Base-by-base conservation (phyloP, 2,113 vertebrate species). In the Mionectes macconnelli region DNA sequence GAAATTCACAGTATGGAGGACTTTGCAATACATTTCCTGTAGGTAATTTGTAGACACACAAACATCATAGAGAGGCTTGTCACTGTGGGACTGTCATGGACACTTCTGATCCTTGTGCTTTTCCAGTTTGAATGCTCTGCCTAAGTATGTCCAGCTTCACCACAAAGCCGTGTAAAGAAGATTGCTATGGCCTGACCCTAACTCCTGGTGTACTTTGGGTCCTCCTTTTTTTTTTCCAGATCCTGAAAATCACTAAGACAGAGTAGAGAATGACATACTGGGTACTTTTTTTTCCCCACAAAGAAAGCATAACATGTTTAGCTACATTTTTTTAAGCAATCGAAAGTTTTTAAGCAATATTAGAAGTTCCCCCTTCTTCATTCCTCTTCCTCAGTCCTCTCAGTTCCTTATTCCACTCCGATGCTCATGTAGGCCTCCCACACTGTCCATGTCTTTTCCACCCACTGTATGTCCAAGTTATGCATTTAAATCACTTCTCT, bases 401-500 rank as follows among this genome's bases (percentile, higher is more conserved):
- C 37, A 73, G 50, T 21, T 66, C 68, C 39, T 95, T 21, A 55
- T 74, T 84, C 33, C 52, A 47, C 40, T 35, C n/a, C 40, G 45
- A 74, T 45, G 50, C 44, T 83, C 20, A 31, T n/a, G 31, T 10
- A 82, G 57, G 44, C 25, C 24, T 94, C 55, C 84, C 60, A 90
- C 79, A 55, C 12, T 37, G 56, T 33, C 72, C 82, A 37, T 18
- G 13, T 63, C 35, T 84, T 86, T 49, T 79, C 68, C 37, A 92
- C 57, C 31, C 25, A 56, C 28, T n/a, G 2, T 21, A 35, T 74
- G 35, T 55, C 63, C 33, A 89, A 68, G 31, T 56, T 92, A 55
- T 78, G 52, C 64, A 68, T 64, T 84, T 95, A 89, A 69, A 94
- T 57, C 40, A 39, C 31, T 89, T 68, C 27, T 79, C 30, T 40